These are phyloP conservation scores for Sebastes nivosus DNA, from an alignment of 2,797 vertebrate genomes.

Conservation along the genomic window DNA sequence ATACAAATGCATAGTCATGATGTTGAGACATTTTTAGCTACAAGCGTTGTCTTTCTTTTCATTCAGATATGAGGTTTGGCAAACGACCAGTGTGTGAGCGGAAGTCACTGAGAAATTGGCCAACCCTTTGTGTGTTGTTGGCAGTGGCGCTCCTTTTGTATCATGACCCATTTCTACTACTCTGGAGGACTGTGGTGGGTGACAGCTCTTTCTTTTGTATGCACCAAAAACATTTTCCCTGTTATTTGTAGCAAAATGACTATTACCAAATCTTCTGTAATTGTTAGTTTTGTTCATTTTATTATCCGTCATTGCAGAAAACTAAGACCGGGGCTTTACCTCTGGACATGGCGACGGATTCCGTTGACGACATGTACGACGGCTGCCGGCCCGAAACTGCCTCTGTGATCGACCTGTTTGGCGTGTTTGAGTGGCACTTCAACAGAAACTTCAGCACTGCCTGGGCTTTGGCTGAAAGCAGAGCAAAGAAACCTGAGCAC, in stretches of 20 bases:
- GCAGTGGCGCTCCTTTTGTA: slow-evolving; percentile 10
- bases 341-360: slow-evolving; percentile 53
- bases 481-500: slow-evolving; percentile 32
- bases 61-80: slow-evolving; percentile 20
- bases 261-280: background rate
- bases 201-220: background rate
- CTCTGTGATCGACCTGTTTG: slow-evolving; percentile 29
- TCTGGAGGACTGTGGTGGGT: slow-evolving; percentile 56
- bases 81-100: background rate
- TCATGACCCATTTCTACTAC: slow-evolving; percentile 32
- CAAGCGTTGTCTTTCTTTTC: background rate
- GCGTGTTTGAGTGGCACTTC: slow-evolving; percentile 42
- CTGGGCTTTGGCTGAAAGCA: slow-evolving; percentile 30
- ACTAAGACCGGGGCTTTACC: background rate
- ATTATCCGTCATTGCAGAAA: slow-evolving; percentile 18
- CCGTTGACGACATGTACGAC: slow-evolving; percentile 61
- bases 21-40: background rate
- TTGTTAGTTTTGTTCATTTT: background rate
- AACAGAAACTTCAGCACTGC: slow-evolving; percentile 23
- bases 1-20: background rate
- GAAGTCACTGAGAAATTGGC: background rate
- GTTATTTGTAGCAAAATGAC: background rate
- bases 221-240: background rate
- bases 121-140: slow-evolving; percentile 17
- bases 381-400: slow-evolving; percentile 38